phyloP scores from a whole-genome alignment of 2,888 invertebrate genomes.

The Epistrophella euchroma region DNA sequence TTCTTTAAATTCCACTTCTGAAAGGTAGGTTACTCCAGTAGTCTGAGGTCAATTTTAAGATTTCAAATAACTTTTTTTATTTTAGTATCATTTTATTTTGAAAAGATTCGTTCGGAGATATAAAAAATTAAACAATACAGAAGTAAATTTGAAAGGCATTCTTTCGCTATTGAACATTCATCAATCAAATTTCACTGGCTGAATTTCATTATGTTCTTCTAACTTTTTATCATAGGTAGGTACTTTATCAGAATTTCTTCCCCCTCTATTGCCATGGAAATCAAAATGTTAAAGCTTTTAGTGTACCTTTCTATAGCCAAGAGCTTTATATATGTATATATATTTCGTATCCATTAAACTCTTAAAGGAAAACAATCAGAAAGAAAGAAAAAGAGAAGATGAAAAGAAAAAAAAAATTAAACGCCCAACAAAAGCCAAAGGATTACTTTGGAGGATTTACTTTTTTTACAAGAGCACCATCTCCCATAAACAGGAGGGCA shows the following conservation, averaged over 20 bases:
- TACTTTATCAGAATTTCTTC: no score
- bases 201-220: conserved; percentile 19
- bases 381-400: background rate
- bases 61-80: no score
- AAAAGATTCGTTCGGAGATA: no score
- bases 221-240: conserved; percentile 18
- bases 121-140: background rate
- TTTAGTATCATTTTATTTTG: no score
- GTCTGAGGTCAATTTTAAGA: no score
- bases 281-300: conserved; percentile 4
- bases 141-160: background rate
- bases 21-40: no score
- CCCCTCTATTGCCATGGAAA: background rate
- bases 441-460: conserved; percentile 64
- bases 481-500: conserved; percentile 45
- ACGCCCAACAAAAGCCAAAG: conserved; percentile 67
- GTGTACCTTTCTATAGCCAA: conserved; percentile 12
- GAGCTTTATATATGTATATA: no score
- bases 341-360: conserved; percentile 45
- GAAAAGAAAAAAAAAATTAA: conserved; percentile 57
- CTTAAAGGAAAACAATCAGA: conserved; percentile 9
- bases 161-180: background rate
- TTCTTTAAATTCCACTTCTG: no score
- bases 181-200: background rate
- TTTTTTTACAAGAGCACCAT: conserved; percentile 30